Evolutionary conservation across 2,888 invertebrate species (phyloP).

Genomic region (Tipula vernalis): DNA sequence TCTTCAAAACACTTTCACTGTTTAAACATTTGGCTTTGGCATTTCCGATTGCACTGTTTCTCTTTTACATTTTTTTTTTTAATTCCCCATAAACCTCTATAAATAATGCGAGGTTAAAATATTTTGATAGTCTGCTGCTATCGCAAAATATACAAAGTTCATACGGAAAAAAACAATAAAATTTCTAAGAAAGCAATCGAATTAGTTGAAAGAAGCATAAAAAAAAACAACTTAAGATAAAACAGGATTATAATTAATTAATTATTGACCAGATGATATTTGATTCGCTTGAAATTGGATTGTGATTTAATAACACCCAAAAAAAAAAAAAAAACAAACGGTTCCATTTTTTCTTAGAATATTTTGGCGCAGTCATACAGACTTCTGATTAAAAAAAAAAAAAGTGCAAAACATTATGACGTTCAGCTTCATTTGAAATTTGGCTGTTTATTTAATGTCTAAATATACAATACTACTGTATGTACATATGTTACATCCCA

Average conservation of each 20-base stretch:
- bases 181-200: neutral
- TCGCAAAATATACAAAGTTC: too few relatives aligned
- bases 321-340: neutral
- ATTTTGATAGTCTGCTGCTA: neutral
- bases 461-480: neutral
- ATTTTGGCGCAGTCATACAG: neutral
- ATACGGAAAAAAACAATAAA: neutral
- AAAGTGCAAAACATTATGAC: neutral
- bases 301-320: neutral
- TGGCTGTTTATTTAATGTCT: neutral
- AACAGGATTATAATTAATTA: neutral
- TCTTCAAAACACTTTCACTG: too few relatives aligned
- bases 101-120: neutral
- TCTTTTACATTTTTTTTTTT: too few relatives aligned
- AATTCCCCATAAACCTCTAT: neutral
- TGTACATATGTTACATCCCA: neutral
- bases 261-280: neutral
- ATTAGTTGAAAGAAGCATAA: neutral
- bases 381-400: neutral
- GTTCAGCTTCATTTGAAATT: neutral
- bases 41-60: too few relatives aligned
- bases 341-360: neutral
- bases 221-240: neutral
- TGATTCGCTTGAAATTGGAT: neutral
- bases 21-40: too few relatives aligned